Evolutionary conservation across 2,113 vertebrate genomes (phyloP).

Genomic region (Scophthalmus maximus): DNA sequence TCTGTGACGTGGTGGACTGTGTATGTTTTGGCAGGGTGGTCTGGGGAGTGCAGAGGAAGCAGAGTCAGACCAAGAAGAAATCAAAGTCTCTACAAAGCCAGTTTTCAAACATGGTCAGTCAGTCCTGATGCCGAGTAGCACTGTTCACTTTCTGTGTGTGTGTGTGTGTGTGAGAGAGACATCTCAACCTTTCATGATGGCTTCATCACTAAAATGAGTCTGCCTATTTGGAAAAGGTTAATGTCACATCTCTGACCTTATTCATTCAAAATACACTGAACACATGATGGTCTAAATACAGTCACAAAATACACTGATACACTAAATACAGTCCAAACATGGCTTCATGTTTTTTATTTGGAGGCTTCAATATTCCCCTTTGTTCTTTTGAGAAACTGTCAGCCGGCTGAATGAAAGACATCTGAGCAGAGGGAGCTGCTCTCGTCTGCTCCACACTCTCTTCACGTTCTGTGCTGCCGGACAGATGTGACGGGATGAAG

Average conservation of each 20-base stretch:
- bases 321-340: not conserved
- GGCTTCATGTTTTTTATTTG: not conserved
- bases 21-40: slow-evolving; percentile 75
- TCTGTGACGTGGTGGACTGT: slow-evolving; percentile 76
- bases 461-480: slow-evolving; percentile 43
- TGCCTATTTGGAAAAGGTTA: not conserved
- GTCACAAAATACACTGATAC: no score
- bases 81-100: not conserved
- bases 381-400: not conserved
- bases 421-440: slow-evolving; percentile 14
- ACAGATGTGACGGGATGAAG: slow-evolving; percentile 55
- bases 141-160: not conserved
- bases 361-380: not conserved
- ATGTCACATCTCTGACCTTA: not conserved
- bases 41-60: slow-evolving; percentile 67
- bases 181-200: not conserved
- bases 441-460: slow-evolving; percentile 23
- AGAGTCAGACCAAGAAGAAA: not conserved
- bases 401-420: slow-evolving; percentile 6
- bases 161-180: not conserved
- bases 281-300: not conserved
- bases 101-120: slow-evolving; percentile 1
- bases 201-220: not conserved
- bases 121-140: slow-evolving; percentile 2
- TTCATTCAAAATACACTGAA: not conserved